phyloP scores from a whole-genome alignment of 2,797 vertebrate genomes.

The Apogon hyalosoma region DNA sequence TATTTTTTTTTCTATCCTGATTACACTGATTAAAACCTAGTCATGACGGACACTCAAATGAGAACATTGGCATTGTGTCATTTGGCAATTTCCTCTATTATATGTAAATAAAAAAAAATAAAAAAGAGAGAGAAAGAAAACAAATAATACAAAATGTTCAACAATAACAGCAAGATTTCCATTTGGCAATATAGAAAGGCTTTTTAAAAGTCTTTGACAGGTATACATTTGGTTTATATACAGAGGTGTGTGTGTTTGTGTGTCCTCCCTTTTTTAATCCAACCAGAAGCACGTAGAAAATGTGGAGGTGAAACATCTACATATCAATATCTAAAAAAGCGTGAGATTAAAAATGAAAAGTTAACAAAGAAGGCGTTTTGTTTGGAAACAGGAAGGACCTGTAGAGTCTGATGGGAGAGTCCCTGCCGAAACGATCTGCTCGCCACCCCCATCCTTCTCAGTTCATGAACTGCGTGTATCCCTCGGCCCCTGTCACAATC shows the following conservation, averaged over 20 bases:
- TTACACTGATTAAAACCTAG: conserved; percentile 35
- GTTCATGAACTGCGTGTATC: conserved; percentile 97
- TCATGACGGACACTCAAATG: conserved; percentile 45
- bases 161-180: conserved; percentile 75
- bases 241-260: conserved; percentile 53
- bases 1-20: conserved; percentile 31
- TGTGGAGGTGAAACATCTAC: conserved; percentile 55
- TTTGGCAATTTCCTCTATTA: conserved; percentile 77
- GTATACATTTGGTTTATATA: conserved; percentile 77
- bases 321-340: conserved; percentile 38
- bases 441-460: conserved; percentile 60
- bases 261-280: conserved; percentile 80
- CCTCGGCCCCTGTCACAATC: conserved; percentile 95
- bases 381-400: conserved; percentile 44
- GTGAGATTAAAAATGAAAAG: conserved; percentile 58
- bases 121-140: conserved; percentile 37
- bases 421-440: conserved; percentile 58
- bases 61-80: conserved; percentile 75
- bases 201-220: conserved; percentile 65
- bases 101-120: conserved; percentile 49
- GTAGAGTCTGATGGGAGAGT: conserved; percentile 56
- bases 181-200: conserved; percentile 82
- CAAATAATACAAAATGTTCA: conserved; percentile 65
- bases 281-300: conserved; percentile 72
- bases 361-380: conserved; percentile 49